Evolutionary conservation across 2,797 vertebrate genomes (phyloP).

Genomic region (Remorina albescens): DNA sequence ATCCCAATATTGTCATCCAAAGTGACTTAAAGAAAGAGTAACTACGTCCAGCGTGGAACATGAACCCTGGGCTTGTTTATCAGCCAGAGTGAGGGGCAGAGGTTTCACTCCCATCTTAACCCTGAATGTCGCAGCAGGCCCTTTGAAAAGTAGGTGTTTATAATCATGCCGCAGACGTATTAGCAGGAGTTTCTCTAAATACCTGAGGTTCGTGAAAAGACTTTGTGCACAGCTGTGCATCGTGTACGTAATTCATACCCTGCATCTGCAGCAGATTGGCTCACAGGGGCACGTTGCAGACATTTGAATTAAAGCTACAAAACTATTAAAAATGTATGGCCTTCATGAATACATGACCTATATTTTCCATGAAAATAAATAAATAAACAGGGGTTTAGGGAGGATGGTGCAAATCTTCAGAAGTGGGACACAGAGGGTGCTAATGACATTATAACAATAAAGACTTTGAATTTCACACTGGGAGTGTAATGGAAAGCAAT

Average conservation of each 20-base stretch:
- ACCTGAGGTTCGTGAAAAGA: conserved; percentile 49
- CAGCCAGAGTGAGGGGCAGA: conserved; percentile 5
- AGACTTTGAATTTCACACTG: conserved; percentile 67
- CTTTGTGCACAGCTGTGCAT: conserved; percentile 29
- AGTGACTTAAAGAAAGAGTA: background rate
- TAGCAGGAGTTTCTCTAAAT: conserved; percentile 51
- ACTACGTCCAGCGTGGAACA: background rate
- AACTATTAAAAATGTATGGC: conserved; percentile 85
- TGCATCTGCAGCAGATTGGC: conserved; percentile 55
- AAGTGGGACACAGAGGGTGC: conserved; percentile 77
- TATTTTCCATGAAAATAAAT: conserved; percentile 85
- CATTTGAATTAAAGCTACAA: conserved; percentile 80
- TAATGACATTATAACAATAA: conserved; percentile 77
- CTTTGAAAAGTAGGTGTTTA: conserved; percentile 44
- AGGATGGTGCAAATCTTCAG: conserved; percentile 75
- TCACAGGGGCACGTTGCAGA: conserved; percentile 69
- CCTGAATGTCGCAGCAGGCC: conserved; percentile 22
- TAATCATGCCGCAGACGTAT: conserved; percentile 44
- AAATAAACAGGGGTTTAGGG: conserved; percentile 78
- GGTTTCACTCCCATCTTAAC: conserved; percentile 42
- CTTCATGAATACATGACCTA: conserved; percentile 84
- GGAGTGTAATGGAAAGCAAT: conserved; percentile 68
- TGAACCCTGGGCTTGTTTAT: conserved; percentile 27
- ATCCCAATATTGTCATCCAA: background rate
- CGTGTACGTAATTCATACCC: conserved; percentile 55